Evolutionary conservation across 2,797 vertebrate genomes (phyloP).

Genomic region (Enteromius unitaeniatus): DNA sequence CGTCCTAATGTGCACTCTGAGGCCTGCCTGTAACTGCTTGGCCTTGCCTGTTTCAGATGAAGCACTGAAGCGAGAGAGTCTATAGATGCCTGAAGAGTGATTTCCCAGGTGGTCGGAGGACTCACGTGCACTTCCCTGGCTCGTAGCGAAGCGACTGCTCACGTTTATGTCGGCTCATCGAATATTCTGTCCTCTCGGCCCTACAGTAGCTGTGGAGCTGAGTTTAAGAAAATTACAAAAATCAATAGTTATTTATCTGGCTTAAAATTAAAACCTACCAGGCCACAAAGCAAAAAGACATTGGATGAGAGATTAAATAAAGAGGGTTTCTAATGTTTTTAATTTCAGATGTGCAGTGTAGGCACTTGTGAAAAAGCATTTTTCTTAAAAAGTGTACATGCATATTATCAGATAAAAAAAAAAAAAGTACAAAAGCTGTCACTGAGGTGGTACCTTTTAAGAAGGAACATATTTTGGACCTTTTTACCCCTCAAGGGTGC

Average conservation of each 20-base stretch:
- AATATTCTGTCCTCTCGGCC: slow-evolving; percentile 67
- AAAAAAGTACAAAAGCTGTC: background rate
- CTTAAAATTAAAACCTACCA: slow-evolving; percentile 67
- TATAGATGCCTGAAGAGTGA: slow-evolving; percentile 37
- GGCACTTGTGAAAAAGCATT: background rate
- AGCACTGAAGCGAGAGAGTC: slow-evolving; percentile 23
- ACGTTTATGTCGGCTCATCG: slow-evolving; percentile 72
- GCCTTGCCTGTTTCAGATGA: slow-evolving; percentile 29
- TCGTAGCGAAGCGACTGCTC: slow-evolving; percentile 64
- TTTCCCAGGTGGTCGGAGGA: slow-evolving; percentile 36
- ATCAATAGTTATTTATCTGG: slow-evolving; percentile 73
- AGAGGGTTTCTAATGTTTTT: background rate
- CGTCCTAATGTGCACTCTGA: slow-evolving; percentile 55
- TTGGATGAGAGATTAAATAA: background rate
- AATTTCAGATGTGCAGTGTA: background rate
- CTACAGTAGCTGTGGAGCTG: slow-evolving; percentile 48
- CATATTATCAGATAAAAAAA: background rate
- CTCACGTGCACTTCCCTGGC: slow-evolving; percentile 18
- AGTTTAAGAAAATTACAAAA: slow-evolving; percentile 68
- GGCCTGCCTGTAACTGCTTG: slow-evolving; percentile 39
- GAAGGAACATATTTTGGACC: background rate
- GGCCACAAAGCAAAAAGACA: slow-evolving; percentile 12
- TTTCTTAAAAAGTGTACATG: background rate
- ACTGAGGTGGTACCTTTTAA: background rate
- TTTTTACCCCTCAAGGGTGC: background rate